Evolutionary conservation across 2,113 vertebrate genomes (phyloP).

Genomic region (Laticauda laticaudata): DNA sequence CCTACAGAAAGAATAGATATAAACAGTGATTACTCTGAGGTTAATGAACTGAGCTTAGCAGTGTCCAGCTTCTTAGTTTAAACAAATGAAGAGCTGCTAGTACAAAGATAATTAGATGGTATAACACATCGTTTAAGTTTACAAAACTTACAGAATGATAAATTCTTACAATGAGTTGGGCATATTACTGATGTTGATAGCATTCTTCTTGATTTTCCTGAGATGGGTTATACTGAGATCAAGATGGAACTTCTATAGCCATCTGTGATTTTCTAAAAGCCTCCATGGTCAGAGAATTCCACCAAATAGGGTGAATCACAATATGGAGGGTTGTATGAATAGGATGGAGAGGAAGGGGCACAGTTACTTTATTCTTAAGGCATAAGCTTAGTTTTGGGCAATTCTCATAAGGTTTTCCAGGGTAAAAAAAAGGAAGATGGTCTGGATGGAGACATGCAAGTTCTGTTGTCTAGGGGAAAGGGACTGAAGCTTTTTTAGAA

Average conservation of each 20-base stretch:
- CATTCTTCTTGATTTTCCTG: background rate
- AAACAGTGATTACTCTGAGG: slow-evolving; percentile 60
- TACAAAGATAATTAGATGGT: background rate
- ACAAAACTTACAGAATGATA: background rate
- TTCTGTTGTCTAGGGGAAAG: background rate
- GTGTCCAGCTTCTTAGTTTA: slow-evolving; percentile 48
- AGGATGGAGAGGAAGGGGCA: background rate
- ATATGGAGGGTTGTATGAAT: background rate
- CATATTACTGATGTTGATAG: background rate
- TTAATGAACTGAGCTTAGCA: slow-evolving; percentile 62
- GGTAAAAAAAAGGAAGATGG: background rate
- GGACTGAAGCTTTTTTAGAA: background rate
- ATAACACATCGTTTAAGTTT: background rate
- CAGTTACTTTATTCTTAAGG: background rate
- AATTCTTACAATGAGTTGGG: background rate
- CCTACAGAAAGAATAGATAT: slow-evolving; percentile 51
- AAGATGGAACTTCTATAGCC: background rate
- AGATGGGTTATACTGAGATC: background rate
- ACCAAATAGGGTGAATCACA: background rate
- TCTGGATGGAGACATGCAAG: background rate
- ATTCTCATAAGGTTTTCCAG: background rate
- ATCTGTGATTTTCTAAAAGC: background rate
- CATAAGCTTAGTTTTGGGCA: background rate
- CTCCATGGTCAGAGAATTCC: background rate
- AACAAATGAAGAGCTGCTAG: slow-evolving; percentile 43